Conservation (phyloP, 1,140 invertebrate species). For the Drosophila melanogaster region Release_6_plus_ISO1_MT NC_004354.4:9275501-9276000, state of each 20-base stretch:
- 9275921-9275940: conserved; percentile 35
- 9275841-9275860: conserved; percentile 3
- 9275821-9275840: conserved; percentile 25
- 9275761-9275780: background rate
- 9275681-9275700: background rate
- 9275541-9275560: background rate
- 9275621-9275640: background rate
- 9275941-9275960: conserved; percentile 29
- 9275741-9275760: background rate
- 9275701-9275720: background rate
- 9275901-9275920: conserved; percentile 14
- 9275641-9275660: background rate
- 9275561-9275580: background rate
- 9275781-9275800: conserved; percentile 1
- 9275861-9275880: background rate
- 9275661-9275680: background rate
- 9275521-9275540: conserved; percentile 27
- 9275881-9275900: conserved; percentile 17
- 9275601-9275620: background rate
- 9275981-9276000: conserved; percentile 52
- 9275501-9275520: background rate
- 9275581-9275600: conserved; percentile 4
- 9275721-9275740: conserved; percentile 1
- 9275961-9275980: conserved; percentile 43
- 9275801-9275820: background rate